Evolutionary conservation across 2,797 vertebrate species (phyloP), one percentile per base, ranked within the genome.

Genomic region (Protosalanx chinensis): DNA sequence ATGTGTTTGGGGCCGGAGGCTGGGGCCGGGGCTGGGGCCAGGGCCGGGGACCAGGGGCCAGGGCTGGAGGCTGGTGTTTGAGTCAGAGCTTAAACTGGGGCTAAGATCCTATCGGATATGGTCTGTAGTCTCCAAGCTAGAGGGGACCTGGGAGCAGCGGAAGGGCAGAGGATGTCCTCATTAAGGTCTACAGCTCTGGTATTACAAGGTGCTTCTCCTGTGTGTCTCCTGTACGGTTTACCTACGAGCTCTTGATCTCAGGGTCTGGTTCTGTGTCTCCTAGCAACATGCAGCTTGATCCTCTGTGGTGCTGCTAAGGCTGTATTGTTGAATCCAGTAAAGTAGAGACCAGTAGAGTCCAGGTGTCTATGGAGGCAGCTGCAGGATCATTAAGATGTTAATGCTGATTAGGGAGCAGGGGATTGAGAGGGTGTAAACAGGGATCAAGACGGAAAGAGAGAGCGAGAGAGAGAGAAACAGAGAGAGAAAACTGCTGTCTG

Each of bases 341-440:
- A 64, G 62, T 64, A 37, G 33, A 18, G 16, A 16, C 13, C 5
- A 18, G 16, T 5, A 61, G 30, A 62, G 60, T 32, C 60, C 27
- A 62, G 29, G 8, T 23, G 58, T 23, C 20, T 23, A 56, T 18
- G 16, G 51, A 16, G 51, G 18, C 51, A 56, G 51, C 51, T 16
- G 51, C 51, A n/a, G 18, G 18, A n/a, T 56, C 51, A 56, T 56
- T 56, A 56, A 56, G 51, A 56, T 56, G 51, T 16, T 68, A 64
- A 73, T 72, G 76, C 68, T 70, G 8, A 49, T 15, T 60, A 68
- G 27, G 51, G 20, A 75, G 59, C 72, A 68, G 72, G 69, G 62
- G 70, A 81, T 81, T 72, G 27, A 37, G 12, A 23, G 32, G 16
- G 33, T 58, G 6, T 15, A n/a, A 69, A 13, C 32, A 63, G 61